Base-by-base conservation (phyloP, 2,797 vertebrate species). In the Enteromius trimaculatus region DNA sequence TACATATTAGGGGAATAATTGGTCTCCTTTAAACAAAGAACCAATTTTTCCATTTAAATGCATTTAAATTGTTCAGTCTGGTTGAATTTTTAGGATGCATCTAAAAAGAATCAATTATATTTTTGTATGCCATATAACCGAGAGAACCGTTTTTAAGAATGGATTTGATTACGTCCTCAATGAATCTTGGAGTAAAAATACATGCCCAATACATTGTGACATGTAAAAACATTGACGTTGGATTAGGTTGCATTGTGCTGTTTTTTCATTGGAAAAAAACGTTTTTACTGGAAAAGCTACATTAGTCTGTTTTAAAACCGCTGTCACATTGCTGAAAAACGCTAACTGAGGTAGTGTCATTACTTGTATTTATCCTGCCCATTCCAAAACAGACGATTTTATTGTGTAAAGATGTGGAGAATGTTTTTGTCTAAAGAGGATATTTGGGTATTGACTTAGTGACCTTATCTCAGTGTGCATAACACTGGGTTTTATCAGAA, bases 401-500 rank as follows among this genome's bases (percentile, higher is more conserved):
- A 39, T 37, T 80, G 42, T 66, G 44, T 74, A 16, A 72, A 42
- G 51, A 42, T 62, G 10, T 44, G 77, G 60, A 37, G 60, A 55
- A 37, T 74, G 66, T 62, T 71, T 42, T 75, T 75, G 42, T 47
- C 77, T 51, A 79, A 79, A 79, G 77, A 49, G 77, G 77, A 79
- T 68, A 79, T 79, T 79, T 79, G 44, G 62, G 77, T 79, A 66
- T 79, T 79, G 42, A 66, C 77, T 51, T 66, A 37, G 19, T 51
- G 44, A 29, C 42, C 62, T 79, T 79, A 79, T 79, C 77, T 65
- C 11, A 66, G 26, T 66, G 77, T 79, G 77, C 23, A 68, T 68
- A 65, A 68, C 77, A 68, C 34, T 44, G 76, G 26, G 39, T 66
- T 79, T 84, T 84, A 86, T 84, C 87, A 85, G 83, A 78, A 82